Evolutionary conservation across 2,888 invertebrate genomes (phyloP).

Genomic region (Torymus auratus): DNA sequence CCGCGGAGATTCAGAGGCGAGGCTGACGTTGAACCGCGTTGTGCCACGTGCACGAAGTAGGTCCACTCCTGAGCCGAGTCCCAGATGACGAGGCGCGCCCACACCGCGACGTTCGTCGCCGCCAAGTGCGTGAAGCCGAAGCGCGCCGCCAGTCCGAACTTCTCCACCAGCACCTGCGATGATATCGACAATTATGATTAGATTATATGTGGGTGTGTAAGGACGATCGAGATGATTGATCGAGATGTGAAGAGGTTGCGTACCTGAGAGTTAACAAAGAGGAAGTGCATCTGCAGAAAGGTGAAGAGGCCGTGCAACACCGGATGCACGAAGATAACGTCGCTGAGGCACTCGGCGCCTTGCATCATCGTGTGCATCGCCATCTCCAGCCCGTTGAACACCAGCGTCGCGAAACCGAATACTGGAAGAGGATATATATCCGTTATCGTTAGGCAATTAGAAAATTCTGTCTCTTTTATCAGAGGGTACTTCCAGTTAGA

Average conservation of each 20-base stretch:
- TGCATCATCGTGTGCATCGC: constrained; percentile 80
- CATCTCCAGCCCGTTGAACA: constrained; percentile 79
- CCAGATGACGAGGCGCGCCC: constrained; percentile 78
- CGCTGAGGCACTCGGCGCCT: constrained; percentile 76
- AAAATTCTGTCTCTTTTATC: too few species aligned
- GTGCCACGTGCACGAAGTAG: constrained; percentile 77
- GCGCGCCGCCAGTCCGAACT: constrained; percentile 77
- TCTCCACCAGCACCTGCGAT: constrained; percentile 77
- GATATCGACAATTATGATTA: too few species aligned
- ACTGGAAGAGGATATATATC: constrained; percentile 69
- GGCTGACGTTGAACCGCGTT: constrained; percentile 70
- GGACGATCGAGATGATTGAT: neutral
- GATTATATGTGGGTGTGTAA: neutral
- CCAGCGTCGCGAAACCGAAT: constrained; percentile 79
- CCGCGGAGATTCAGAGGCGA: constrained; percentile 76
- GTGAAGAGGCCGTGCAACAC: constrained; percentile 80
- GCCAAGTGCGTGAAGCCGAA: constrained; percentile 79
- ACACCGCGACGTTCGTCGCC: constrained; percentile 79
- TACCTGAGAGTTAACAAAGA: constrained; percentile 80
- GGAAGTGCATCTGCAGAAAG: constrained; percentile 80
- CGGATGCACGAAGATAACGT: constrained; percentile 79
- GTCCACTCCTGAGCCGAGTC: constrained; percentile 79
- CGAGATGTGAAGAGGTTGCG: neutral
- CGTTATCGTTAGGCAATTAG: too few species aligned
- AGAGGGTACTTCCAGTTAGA: too few species aligned